phyloP scores from a whole-genome alignment of 2,113 vertebrate genomes.

The Anser cygnoides region DNA sequence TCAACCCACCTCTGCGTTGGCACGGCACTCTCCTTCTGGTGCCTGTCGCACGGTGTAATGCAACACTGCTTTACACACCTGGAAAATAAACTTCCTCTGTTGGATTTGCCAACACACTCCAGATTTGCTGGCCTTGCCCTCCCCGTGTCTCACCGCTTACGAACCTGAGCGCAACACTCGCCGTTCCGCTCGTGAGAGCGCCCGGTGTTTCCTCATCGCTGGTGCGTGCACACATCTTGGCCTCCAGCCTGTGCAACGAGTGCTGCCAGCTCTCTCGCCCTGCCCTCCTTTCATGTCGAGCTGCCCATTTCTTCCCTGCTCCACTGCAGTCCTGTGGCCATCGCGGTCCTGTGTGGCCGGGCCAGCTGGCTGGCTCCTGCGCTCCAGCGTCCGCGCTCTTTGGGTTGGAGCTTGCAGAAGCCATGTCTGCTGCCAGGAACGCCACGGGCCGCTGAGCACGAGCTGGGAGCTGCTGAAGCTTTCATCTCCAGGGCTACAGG shows the following conservation, averaged over 20 bases:
- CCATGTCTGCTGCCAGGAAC: neutral
- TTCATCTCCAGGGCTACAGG: neutral
- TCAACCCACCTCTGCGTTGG: neutral
- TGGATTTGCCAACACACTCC: neutral
- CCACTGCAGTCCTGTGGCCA: neutral
- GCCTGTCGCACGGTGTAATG: neutral
- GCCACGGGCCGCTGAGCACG: neutral
- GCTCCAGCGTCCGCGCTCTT: accelerated
- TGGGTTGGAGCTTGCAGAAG: neutral
- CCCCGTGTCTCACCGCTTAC: neutral
- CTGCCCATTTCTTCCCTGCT: neutral
- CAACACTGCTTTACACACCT: neutral
- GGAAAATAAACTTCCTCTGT: neutral
- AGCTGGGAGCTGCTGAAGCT: neutral
- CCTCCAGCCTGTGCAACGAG: neutral
- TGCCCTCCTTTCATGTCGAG: neutral
- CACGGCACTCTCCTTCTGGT: neutral
- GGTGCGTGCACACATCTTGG: neutral
- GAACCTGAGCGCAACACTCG: neutral
- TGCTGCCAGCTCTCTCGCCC: neutral
- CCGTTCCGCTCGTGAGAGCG: accelerated
- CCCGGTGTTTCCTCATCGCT: accelerated
- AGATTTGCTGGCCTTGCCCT: neutral
- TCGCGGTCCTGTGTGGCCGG: neutral
- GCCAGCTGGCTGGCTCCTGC: neutral